These are phyloP conservation scores for Notiomystis cincta DNA, from an alignment of 2,113 vertebrate genomes.

Conservation along the genomic window DNA sequence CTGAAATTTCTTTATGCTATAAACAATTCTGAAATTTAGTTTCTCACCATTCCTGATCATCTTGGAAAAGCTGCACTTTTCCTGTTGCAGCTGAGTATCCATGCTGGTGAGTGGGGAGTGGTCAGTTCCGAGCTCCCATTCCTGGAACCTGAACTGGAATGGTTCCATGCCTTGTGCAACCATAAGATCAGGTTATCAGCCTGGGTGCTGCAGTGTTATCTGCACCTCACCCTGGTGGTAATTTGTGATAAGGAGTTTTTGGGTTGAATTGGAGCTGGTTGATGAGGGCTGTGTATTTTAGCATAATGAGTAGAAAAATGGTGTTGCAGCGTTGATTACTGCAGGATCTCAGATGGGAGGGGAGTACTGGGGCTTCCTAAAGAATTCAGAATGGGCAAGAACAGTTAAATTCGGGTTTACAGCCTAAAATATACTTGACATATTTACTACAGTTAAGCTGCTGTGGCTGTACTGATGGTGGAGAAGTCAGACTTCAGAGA, in stretches of 20 bases:
- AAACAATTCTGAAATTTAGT: neutral
- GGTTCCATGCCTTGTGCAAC: neutral
- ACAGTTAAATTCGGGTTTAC: neutral
- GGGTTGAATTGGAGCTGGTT: neutral
- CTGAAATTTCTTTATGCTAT: neutral
- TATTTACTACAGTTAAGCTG: too few species aligned
- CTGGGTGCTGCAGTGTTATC: neutral
- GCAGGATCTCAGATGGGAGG: neutral
- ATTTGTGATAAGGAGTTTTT: neutral
- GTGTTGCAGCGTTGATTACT: neutral
- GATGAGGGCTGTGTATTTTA: neutral
- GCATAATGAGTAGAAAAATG: neutral
- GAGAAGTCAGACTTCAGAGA: neutral
- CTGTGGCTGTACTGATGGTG: neutral
- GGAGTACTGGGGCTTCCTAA: fast-evolving
- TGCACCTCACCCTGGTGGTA: neutral
- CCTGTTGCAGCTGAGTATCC: neutral
- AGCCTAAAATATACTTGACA: neutral
- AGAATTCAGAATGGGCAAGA: neutral
- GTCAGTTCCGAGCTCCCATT: fast-evolving
- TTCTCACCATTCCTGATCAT: fast-evolving
- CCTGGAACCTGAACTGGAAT: neutral
- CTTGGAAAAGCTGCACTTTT: neutral
- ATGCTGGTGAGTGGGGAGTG: neutral
- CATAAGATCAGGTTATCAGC: fast-evolving